Evolutionary conservation across 2,797 vertebrate species (phyloP), one percentile per base, ranked within the genome.

Genomic region (Aulostomus chinensis): DNA sequence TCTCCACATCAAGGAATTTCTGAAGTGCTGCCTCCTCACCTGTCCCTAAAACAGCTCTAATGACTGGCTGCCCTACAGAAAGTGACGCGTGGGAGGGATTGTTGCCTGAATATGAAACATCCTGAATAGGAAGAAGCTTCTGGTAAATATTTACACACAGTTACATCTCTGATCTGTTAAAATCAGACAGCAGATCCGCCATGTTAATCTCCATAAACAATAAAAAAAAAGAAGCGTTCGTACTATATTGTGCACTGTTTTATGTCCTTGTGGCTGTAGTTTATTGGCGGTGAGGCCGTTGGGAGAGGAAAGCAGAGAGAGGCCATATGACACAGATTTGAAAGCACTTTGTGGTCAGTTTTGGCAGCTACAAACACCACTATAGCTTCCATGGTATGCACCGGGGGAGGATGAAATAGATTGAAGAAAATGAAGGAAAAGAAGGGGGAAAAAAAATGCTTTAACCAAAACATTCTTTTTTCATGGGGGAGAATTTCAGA

Each of bases 281-380:
- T 73, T 73, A 68, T 14, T 57, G 65, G 60, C 55, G 59, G 73
- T 34, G 28, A 55, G 34, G 35, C 56, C 12, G 1, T 17, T 26
- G 46, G 52, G 70, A 52, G 65, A 62, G 69, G 33, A 51, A 34
- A 74, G 65, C 36, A 53, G 40, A 68, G 56, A 53, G 37, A 5
- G 39, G 51, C 68, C 70, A 80, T 65, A 65, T 85, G 77, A 81
- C 78, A 82, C 38, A 64, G 61, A 84, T 87, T 73, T 84, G 35
- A 83, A 78, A 79, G 60, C 59, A 74, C 61, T 86, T 67, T 79
- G 81, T 58, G 77, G 77, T 41, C 25, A 10, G 49, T 43, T 74
- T 70, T 78, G 75, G 83, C 84, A 81, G 77, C 71, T 76, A 80
- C 67, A 82, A 71, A 74, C 32, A 35, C 59, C 48, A 58, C 59